Percentiles rank a stretch among this genome's conserved stretches.
Conservation (phyloP, 2,888 invertebrate genomes). For the Apodemia hepburni region DNA sequence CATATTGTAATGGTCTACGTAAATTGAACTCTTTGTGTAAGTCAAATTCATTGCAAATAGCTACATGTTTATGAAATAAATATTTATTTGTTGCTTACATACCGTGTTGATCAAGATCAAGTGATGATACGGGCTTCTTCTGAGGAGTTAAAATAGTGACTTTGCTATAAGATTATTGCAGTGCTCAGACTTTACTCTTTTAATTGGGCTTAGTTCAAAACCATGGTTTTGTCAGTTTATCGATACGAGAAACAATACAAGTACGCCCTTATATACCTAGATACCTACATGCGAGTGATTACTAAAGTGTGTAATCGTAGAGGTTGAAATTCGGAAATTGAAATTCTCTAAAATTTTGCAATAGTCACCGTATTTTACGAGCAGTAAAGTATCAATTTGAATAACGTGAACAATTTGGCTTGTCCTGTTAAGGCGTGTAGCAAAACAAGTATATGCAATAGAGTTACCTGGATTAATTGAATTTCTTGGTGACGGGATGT, state of each 20-base stretch:
- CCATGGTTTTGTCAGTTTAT: too few species aligned
- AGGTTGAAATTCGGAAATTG: constrained; percentile 11
- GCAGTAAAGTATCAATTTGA: background rate
- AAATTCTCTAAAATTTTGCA: background rate
- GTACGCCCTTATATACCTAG: background rate
- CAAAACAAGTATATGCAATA: constrained; percentile 42
- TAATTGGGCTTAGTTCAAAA: too few species aligned
- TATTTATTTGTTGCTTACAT: too few species aligned
- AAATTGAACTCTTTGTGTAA: constrained; percentile 12
- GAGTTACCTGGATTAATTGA: constrained; percentile 57
- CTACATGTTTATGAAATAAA: background rate
- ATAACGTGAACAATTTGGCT: background rate
- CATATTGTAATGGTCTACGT: constrained; percentile 22
- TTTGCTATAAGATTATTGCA: too few species aligned
- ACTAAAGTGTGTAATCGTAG: background rate
- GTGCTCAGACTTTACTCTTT: too few species aligned
- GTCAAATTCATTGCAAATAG: background rate
- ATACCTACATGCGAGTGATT: background rate
- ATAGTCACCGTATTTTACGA: background rate
- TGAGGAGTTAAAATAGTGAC: too few species aligned
- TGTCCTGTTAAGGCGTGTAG: constrained; percentile 17
- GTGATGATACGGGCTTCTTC: too few species aligned
- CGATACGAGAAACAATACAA: background rate
- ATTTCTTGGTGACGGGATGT: constrained; percentile 50
- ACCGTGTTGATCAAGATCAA: too few species aligned